A percentile compares a stretch with the other conserved stretches of the same genome.
Conservation (phyloP, 2,888 invertebrate genomes). For the Tenthredo distinguenda region DNA sequence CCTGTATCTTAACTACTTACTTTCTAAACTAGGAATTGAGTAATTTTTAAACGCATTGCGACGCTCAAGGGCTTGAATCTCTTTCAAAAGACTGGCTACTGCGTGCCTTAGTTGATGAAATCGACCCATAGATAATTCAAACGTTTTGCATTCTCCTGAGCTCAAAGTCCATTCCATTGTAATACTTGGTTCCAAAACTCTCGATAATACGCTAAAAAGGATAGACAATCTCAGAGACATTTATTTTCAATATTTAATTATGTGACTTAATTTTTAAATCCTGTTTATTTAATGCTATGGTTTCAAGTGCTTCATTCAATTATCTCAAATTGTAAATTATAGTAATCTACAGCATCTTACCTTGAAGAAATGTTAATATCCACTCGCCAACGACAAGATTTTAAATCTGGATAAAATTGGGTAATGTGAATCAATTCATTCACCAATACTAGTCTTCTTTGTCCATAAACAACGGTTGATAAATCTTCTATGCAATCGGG, state of each 20-base stretch:
- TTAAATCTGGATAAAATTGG: slow-evolving; percentile 76
- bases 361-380: slow-evolving; percentile 80
- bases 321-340: not conserved
- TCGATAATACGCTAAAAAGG: slow-evolving; percentile 71
- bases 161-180: slow-evolving; percentile 79
- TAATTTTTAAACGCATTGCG: slow-evolving; percentile 76
- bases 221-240: slow-evolving; percentile 24
- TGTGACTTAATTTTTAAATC: not conserved
- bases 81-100: slow-evolving; percentile 79
- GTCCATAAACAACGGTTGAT: slow-evolving; percentile 79
- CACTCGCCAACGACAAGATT: slow-evolving; percentile 79
- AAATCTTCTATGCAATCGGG: slow-evolving; percentile 80
- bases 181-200: slow-evolving; percentile 78
- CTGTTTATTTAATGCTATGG: too few species aligned
- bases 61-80: slow-evolving; percentile 79
- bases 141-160: slow-evolving; percentile 77
- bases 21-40: slow-evolving; percentile 41
- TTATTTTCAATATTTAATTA: not conserved
- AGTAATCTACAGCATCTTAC: slow-evolving; percentile 67
- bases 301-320: slow-evolving; percentile 11
- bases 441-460: slow-evolving; percentile 75
- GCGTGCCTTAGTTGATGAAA: slow-evolving; percentile 80
- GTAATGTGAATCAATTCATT: slow-evolving; percentile 76
- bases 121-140: slow-evolving; percentile 79
- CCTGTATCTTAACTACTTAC: not conserved